A percentile compares a stretch with the other conserved stretches of the same genome.
Evolutionary conservation across 2,113 vertebrate genomes (phyloP).

Genomic region (Dolichallabes microphthalmus): DNA sequence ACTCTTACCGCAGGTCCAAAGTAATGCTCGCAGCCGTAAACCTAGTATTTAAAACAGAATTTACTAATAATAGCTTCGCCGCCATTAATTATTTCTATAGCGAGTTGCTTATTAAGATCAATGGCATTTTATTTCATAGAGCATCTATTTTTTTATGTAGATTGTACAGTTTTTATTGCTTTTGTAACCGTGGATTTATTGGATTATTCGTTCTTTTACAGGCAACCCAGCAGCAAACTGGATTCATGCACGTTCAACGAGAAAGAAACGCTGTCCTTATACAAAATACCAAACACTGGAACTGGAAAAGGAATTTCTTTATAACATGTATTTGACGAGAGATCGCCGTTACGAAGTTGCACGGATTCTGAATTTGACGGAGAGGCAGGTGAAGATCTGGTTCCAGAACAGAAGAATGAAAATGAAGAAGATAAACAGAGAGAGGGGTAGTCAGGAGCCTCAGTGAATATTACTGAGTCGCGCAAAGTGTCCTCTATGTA

Average conservation of each 20-base stretch:
- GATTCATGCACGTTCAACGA: conserved; percentile 95
- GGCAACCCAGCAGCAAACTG: conserved; percentile 97
- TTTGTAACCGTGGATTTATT: conserved; percentile 24
- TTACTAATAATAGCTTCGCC: conserved; percentile 36
- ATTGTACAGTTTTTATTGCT: conserved; percentile 17
- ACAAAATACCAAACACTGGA: conserved; percentile 98
- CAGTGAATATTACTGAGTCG: conserved; percentile 58
- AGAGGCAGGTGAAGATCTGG: conserved; percentile 99
- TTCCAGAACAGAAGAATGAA: conserved; percentile 99
- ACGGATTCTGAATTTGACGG: conserved; percentile 94
- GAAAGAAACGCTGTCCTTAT: conserved; percentile 98
- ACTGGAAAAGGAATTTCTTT: conserved; percentile 98
- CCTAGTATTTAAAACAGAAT: conserved; percentile 68
- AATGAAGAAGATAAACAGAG: conserved; percentile 99
- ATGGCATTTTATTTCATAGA: background rate
- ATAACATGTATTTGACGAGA: conserved; percentile 98
- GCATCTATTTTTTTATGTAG: background rate
- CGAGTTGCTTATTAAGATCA: background rate
- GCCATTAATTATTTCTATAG: conserved; percentile 13
- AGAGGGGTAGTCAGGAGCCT: conserved; percentile 84
- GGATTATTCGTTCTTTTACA: conserved; percentile 66
- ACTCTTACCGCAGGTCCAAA: conserved; percentile 80
- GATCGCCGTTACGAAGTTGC: conserved; percentile 96
- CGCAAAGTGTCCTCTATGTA: conserved; percentile 31
- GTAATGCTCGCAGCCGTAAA: conserved; percentile 81